Evolutionary conservation across 2,113 vertebrate genomes (phyloP), one percentile per base, ranked within the genome.

Genomic region (Sander vitreus): DNA sequence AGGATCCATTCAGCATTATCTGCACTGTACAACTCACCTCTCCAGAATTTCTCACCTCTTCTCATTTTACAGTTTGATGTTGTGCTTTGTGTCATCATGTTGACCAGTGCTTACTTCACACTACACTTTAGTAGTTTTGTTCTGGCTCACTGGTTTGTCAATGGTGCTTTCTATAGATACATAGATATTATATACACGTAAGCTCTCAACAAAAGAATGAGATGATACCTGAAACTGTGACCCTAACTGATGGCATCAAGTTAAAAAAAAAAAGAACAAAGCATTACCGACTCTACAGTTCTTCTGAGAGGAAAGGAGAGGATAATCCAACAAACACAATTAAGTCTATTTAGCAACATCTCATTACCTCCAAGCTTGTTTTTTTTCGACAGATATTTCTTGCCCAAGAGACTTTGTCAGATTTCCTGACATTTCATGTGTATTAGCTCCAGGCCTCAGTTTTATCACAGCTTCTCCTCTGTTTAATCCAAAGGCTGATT

Each of bases 401-500:
- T 62, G 64, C 59, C 62, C 0, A n/a, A 25, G 67, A 80, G 60
- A 62, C 76, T 87, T 63, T 5, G 76, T 88, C 86, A 83, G 66
- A 64, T 65, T 78, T 55, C 54, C 39, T 84, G 84, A 85, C 80
- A 73, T 71, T 82, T 88, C 83, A 53, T 54, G 15, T 82, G 85
- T 74, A 80, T 83, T 68, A 79, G 86, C 86, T 81, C 33, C 74
- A 68, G 85, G 83, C 74, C 73, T 85, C 76, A 12, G 84, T 75
- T 88, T 91, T 70, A 91, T 92, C 84, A 14, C 66, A 4, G 81
- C 69, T 30, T 86, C 76, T 81, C 62, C 33, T 69, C 74, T 57
- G 81, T 89, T 91, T 86, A 88, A 90, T 85, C 85, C 87, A 70
- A 11, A 60, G 60, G 33, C 75, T 91, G 91, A 93, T 93, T 93